Evolutionary conservation across 2,113 vertebrate species (phyloP), one percentile per base, ranked within the genome.

Genomic region (Cyphomyrus discorhynchus): DNA sequence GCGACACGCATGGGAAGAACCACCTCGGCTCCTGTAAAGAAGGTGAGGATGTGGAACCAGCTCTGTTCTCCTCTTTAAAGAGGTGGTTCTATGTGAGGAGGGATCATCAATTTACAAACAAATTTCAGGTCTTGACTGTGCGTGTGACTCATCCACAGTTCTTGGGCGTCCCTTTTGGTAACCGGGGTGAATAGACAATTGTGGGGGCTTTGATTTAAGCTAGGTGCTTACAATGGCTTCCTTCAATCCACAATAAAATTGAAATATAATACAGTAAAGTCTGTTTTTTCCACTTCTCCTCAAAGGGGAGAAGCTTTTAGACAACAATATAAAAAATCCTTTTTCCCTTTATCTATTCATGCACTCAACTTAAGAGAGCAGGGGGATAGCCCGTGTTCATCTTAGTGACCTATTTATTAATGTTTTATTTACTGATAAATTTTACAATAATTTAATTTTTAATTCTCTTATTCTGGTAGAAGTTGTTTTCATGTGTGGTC

Each of bases 1-100:
- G 97, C 0, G 97, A 98, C 90, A 96, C 93, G 47, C 92, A 95
- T 1, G 95, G 96, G 47, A 97, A 94, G 93, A 93, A 91, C 84
- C 92, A 93, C 13, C 91, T 86, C 1, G 92, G 88, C 39, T 95
- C 94, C 89, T 96, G 92, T 90, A 97, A 94, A 88, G 96, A 97
- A 35, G 96, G 97, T 98, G 94, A 92, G 62, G 91, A n/a, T 46
- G 49, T 83, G 42, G 31, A n/a, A n/a, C 62, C 2, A 24, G 27
- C 21, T 24, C 42, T 42, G 88, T 17, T 80, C 56, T 87, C 91
- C 89, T 19, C 27, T 13, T 47, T 39, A 58, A 83, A 49, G 91
- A 87, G 86, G 90, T 90, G 86, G 90, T 93, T 90, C 89, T 56
- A 90, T 39, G 74, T 66, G 88, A 62, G 7, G 80, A 92, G 92